Percentiles rank a stretch among this genome's conserved stretches.
Evolutionary conservation across 1,140 invertebrate species (phyloP).

Genomic region (Ips typographus): DNA sequence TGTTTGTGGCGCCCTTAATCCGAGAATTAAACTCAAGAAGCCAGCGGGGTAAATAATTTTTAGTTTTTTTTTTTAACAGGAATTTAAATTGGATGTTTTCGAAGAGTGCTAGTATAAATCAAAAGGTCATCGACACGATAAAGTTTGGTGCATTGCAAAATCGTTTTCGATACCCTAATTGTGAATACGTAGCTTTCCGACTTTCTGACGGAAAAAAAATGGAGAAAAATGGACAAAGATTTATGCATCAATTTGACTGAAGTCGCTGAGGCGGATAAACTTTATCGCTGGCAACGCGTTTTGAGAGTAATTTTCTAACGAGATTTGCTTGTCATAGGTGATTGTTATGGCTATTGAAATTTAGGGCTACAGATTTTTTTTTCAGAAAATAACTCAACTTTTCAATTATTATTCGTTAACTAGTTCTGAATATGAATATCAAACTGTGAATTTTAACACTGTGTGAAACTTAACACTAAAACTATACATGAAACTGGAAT

Average conservation of each 20-base stretch:
- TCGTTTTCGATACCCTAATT: conserved; percentile 19
- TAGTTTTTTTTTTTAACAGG: no score
- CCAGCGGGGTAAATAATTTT: neutral
- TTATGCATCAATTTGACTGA: conserved; percentile 24
- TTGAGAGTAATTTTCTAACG: conserved; percentile 21
- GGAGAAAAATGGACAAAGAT: conserved; percentile 16
- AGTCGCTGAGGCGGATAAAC: conserved; percentile 24
- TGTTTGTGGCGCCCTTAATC: neutral
- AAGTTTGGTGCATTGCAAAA: conserved; percentile 7
- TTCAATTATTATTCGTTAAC: no score
- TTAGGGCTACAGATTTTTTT: no score
- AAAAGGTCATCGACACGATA: conserved; percentile 11
- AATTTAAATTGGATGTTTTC: no score
- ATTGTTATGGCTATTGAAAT: conserved; percentile 8
- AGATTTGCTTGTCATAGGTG: conserved; percentile 19
- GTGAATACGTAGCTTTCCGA: conserved; percentile 3
- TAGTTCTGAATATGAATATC: no score
- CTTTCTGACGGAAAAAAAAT: conserved; percentile 16
- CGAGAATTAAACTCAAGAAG: neutral
- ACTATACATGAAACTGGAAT: no score
- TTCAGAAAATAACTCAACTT: no score
- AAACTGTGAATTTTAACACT: no score
- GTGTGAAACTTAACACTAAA: no score
- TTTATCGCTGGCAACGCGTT: conserved; percentile 15
- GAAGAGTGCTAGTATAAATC: neutral